Conservation (phyloP, 1,140 invertebrate genomes). For the Heliconius congener region DNA sequence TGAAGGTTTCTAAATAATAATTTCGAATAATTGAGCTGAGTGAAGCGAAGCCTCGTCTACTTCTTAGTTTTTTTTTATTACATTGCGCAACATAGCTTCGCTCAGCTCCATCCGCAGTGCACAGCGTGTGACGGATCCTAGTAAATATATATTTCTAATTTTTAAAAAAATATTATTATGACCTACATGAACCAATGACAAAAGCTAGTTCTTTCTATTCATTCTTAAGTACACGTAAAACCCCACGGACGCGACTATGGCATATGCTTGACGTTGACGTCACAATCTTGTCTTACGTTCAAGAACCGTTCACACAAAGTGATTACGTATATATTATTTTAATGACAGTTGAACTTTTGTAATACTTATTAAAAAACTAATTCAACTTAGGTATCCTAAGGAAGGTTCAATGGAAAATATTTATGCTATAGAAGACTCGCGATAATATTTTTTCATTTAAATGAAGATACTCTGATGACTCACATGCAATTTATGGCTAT, state of each 20-base stretch:
- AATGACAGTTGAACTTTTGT: background rate
- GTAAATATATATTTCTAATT: too few species aligned
- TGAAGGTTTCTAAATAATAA: too few species aligned
- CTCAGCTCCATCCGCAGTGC: too few species aligned
- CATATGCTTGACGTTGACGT: slow-evolving; percentile 38
- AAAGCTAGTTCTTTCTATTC: slow-evolving; percentile 34
- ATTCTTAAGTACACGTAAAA: slow-evolving; percentile 49
- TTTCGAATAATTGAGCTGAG: too few species aligned
- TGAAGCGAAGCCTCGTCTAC: too few species aligned
- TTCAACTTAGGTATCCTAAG: background rate
- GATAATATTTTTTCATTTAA: background rate
- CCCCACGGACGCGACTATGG: slow-evolving; percentile 36
- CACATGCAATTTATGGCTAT: background rate
- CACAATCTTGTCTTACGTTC: background rate
- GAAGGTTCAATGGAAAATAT: background rate
- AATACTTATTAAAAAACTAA: background rate
- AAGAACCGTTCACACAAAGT: background rate
- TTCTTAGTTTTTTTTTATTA: too few species aligned
- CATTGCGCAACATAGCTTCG: too few species aligned
- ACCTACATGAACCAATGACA: background rate
- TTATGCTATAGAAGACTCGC: background rate
- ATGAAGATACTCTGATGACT: background rate
- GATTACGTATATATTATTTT: background rate
- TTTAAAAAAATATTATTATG: background rate
- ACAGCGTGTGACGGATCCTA: too few species aligned